These are phyloP conservation scores for Danio albolineatus DNA, from an alignment of 2,797 vertebrate genomes.

Conservation along the genomic window DNA sequence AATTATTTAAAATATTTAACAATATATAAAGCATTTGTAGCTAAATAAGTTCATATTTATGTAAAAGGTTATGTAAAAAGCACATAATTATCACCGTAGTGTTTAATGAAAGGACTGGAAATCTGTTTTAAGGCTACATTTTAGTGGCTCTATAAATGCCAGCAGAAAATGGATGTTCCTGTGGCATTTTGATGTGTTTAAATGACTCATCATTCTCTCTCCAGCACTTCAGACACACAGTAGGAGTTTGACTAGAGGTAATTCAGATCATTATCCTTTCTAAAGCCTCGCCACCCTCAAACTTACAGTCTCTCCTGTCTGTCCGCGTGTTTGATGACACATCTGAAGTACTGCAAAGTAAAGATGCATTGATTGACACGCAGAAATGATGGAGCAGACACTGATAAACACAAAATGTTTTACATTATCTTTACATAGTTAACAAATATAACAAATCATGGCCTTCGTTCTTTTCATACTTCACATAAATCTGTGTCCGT, in stretches of 20 bases:
- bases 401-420: too few relatives aligned
- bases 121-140: conserved; percentile 45
- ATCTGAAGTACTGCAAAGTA: conserved; percentile 21
- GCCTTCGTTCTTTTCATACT: too few relatives aligned
- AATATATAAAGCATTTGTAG: too few relatives aligned
- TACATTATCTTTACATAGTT: too few relatives aligned
- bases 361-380: too few relatives aligned
- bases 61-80: too few relatives aligned
- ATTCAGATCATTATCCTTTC: conserved; percentile 36
- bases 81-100: background rate
- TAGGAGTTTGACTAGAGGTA: conserved; percentile 45
- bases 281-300: conserved; percentile 40
- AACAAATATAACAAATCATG: too few relatives aligned
- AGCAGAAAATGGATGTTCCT: conserved; percentile 55
- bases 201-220: conserved; percentile 70
- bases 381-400: too few relatives aligned
- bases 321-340: conserved; percentile 30
- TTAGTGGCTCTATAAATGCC: conserved; percentile 60
- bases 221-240: conserved; percentile 57
- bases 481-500: too few relatives aligned
- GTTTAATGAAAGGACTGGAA: background rate
- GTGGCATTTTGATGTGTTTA: conserved; percentile 66
- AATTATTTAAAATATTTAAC: too few relatives aligned
- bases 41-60: too few relatives aligned
- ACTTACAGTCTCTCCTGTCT: conserved; percentile 33